These are phyloP conservation scores for Anas platyrhynchos DNA, from an alignment of 2,113 vertebrate species.

Conservation along the genomic window DNA sequence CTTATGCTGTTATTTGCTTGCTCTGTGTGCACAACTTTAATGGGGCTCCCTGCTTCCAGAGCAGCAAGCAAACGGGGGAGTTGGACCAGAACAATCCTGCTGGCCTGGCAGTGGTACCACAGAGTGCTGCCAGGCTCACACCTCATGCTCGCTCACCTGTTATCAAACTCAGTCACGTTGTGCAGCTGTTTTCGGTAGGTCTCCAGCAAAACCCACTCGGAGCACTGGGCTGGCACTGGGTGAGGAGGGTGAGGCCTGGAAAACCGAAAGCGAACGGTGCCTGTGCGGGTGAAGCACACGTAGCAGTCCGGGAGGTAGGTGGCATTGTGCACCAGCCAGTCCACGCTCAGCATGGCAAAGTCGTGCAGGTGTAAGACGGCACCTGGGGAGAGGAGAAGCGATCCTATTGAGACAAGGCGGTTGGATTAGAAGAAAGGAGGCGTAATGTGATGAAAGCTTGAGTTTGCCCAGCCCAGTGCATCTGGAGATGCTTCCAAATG, in stretches of 20 bases:
- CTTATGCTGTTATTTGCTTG: fast-evolving
- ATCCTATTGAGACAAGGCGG: neutral
- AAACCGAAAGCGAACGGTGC: conserved; percentile 81
- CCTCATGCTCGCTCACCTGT: conserved; percentile 72
- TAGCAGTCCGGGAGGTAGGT: conserved; percentile 89
- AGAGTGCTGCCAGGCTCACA: fast-evolving
- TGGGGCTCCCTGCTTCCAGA: fast-evolving
- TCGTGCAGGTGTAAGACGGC: conserved; percentile 90
- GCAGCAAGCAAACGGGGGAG: neutral
- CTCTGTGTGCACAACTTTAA: fast-evolving
- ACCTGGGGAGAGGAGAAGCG: conserved; percentile 68
- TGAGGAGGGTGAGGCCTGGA: conserved; percentile 67
- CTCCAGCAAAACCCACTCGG: conserved; percentile 82
- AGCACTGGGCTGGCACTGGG: conserved; percentile 57
- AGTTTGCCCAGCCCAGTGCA: neutral
- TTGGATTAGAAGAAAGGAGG: neutral
- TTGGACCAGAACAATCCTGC: neutral
- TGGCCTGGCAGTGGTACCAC: fast-evolving
- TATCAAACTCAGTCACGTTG: conserved; percentile 81
- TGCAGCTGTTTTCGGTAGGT: conserved; percentile 68
- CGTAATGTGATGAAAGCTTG: neutral
- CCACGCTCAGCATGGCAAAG: conserved; percentile 77
- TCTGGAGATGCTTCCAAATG: neutral
- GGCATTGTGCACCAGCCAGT: conserved; percentile 89
- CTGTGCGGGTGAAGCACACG: conserved; percentile 77